These are phyloP conservation scores for Tubiluchus corallicola DNA, from an alignment of 2,888 invertebrate species.

Conservation along the genomic window DNA sequence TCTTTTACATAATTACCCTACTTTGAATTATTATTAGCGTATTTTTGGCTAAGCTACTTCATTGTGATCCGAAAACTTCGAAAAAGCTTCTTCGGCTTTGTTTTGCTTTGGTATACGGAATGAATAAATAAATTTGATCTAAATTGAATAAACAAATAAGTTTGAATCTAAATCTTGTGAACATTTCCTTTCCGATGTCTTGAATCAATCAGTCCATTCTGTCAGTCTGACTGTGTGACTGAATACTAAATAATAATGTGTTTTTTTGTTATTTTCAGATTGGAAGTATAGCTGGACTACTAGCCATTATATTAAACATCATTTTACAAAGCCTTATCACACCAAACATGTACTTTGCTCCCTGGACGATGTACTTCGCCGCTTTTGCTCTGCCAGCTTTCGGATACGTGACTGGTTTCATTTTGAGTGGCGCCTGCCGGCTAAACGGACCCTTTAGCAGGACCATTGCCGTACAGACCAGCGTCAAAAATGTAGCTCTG, in stretches of 20 bases:
- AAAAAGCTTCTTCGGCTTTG: too few relatives aligned
- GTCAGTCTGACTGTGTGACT: too few relatives aligned
- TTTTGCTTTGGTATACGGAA: too few relatives aligned
- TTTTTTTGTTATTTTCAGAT: conserved; percentile 19
- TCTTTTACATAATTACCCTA: too few relatives aligned
- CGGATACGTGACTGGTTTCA: conserved; percentile 19
- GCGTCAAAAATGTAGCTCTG: conserved; percentile 23
- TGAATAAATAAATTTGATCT: too few relatives aligned
- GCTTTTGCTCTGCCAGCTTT: conserved; percentile 18
- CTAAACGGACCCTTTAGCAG: conserved; percentile 15
- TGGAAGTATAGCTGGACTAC: conserved; percentile 20
- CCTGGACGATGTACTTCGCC: conserved; percentile 19
- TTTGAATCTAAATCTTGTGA: too few relatives aligned
- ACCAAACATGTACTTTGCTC: conserved; percentile 19
- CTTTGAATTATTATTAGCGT: too few relatives aligned
- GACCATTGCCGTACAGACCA: conserved; percentile 22
- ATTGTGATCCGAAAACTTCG: too few relatives aligned
- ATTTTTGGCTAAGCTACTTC: too few relatives aligned
- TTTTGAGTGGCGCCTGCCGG: conserved; percentile 16
- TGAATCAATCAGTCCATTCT: too few relatives aligned
- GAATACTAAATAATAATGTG: not conserved
- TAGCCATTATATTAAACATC: conserved; percentile 17
- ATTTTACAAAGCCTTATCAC: conserved; percentile 19
- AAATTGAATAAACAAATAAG: too few relatives aligned
- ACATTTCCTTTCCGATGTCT: too few relatives aligned